A percentile compares a stretch with the other conserved stretches of the same genome.
Conservation (phyloP, 2,113 vertebrate species). For the Menura novaehollandiae region DNA sequence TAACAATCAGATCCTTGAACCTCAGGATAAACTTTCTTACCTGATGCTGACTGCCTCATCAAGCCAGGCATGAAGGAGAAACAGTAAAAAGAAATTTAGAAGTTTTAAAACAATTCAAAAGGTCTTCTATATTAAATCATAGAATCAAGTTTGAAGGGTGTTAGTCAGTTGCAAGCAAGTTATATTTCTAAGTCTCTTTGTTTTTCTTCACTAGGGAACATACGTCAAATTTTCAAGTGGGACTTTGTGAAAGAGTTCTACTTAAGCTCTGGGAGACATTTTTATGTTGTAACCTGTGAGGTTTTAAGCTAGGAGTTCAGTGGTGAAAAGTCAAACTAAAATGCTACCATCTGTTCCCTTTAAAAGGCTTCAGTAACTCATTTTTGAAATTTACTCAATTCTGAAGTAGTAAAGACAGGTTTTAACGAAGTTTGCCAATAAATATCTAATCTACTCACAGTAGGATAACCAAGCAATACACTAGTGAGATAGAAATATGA, state of each 20-base stretch:
- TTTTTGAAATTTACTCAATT: not conserved
- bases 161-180: not conserved
- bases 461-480: not conserved
- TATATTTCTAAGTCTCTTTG: not conserved
- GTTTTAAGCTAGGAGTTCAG: not conserved
- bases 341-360: not conserved
- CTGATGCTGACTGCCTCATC: conserved; percentile 81
- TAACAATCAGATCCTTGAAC: not conserved
- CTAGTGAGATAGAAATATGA: not conserved
- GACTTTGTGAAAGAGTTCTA: not conserved
- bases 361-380: not conserved
- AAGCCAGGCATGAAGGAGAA: conserved; percentile 84
- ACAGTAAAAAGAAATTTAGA: conserved; percentile 69
- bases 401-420: not conserved
- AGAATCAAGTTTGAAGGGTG: not conserved
- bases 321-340: not conserved
- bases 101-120: conserved; percentile 32
- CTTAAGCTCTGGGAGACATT: not conserved
- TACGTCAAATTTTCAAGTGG: not conserved
- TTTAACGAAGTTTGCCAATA: not conserved
- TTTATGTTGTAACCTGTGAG: not conserved
- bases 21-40: conserved; percentile 76
- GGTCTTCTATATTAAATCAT: not conserved
- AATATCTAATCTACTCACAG: not conserved
- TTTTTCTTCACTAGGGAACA: not conserved